Percentiles rank a stretch among this genome's conserved stretches.
Conservation (phyloP, 2,113 vertebrate genomes). For the Entomyzon cyanotis region DNA sequence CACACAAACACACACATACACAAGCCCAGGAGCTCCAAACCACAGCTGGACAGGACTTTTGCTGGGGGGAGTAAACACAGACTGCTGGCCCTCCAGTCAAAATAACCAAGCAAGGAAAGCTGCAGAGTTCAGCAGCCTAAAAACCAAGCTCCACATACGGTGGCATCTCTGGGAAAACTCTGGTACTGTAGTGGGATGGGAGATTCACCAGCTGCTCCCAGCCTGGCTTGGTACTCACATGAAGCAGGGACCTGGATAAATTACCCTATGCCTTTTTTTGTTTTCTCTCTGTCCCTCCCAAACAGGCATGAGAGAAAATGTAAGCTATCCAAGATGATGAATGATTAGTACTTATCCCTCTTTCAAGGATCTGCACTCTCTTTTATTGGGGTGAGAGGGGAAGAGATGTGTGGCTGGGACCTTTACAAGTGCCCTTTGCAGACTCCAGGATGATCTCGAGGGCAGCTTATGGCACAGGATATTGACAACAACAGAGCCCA, state of each 20-base stretch:
- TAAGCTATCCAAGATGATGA: background rate
- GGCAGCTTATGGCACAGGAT: background rate
- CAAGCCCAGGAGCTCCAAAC: background rate
- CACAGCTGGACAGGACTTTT: background rate
- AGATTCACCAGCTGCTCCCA: background rate
- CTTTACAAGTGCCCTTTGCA: background rate
- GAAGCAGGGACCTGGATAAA: background rate
- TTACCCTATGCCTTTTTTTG: background rate
- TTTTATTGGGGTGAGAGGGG: background rate
- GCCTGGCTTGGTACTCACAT: background rate
- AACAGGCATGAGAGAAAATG: background rate
- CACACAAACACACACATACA: too few relatives aligned
- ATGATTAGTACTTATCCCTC: background rate
- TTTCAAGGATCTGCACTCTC: background rate
- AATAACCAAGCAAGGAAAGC: background rate
- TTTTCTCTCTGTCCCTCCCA: background rate
- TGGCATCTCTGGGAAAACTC: background rate
- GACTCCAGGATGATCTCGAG: background rate
- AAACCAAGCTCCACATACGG: background rate
- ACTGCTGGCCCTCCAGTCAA: background rate
- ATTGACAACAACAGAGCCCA: conserved; percentile 44
- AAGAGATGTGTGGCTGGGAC: background rate
- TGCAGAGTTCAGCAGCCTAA: background rate
- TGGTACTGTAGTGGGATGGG: background rate
- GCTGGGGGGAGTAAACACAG: background rate